Evolutionary conservation across 1,140 invertebrate species (phyloP), one percentile per base, ranked within the genome.

Genomic region (Ericerus pela): DNA sequence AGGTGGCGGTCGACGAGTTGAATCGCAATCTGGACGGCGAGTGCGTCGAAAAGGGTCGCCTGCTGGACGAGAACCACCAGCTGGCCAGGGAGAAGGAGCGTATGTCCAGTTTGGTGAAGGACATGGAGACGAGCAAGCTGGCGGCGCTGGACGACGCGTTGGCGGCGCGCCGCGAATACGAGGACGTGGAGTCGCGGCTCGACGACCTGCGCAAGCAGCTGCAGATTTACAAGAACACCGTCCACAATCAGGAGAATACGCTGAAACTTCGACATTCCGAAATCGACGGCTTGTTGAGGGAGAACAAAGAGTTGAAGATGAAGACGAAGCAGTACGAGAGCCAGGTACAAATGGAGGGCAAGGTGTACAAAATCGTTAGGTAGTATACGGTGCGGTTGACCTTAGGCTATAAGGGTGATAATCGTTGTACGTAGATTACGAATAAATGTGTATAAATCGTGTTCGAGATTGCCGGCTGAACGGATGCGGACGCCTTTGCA

Each of bases 331-430:
- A 47, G 26, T 47, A 47, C 41, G 41, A 47, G 26, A 47, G 41
- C 26, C 41, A 47, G 26, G 14, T 47, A 47, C 41, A 47, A 47
- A 47, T 47, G 41, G 20, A 47, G 22, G 41, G 41, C 8, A 47
- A 47, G 14, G 41, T 47, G 22, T 47, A 47, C 14, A 47, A 47
- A 47, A 10, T 47, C 20, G 10, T 47, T 8, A 47, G 41, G 20
- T 47, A n/a, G n/a, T n/a, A n/a, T n/a, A n/a, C n/a, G n/a, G n/a
- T n/a, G n/a, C n/a, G n/a, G n/a, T n/a, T n/a, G n/a, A n/a, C n/a
- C n/a, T n/a, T n/a, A n/a, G n/a, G n/a, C n/a, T n/a, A n/a, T n/a
- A n/a, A n/a, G n/a, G n/a, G n/a, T n/a, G n/a, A n/a, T n/a, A n/a
- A n/a, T n/a, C n/a, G n/a, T n/a, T n/a, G n/a, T n/a, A n/a, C n/a